Evolutionary conservation across 2,888 invertebrate genomes (phyloP).

Genomic region (Diarsia rubi): DNA sequence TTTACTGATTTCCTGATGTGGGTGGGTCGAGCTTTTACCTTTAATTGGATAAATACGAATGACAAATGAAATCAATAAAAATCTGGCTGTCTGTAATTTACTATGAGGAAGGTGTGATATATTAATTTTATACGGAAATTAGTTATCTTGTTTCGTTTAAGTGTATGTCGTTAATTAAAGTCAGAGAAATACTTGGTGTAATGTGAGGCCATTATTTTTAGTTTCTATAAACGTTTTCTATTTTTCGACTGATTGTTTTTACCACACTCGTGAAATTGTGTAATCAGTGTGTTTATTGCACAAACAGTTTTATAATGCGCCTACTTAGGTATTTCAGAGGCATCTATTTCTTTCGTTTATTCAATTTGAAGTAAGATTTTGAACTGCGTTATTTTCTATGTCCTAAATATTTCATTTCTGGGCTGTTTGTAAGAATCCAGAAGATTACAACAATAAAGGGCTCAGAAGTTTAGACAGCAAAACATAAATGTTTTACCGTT

Average conservation of each 20-base stretch:
- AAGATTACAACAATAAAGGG: not conserved
- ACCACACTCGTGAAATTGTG: not conserved
- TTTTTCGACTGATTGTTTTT: constrained; percentile 2
- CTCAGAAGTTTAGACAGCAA: no score
- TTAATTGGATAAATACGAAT: constrained; percentile 67
- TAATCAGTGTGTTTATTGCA: not conserved
- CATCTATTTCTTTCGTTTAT: not conserved
- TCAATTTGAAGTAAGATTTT: not conserved
- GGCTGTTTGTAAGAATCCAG: not conserved
- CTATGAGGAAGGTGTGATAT: constrained; percentile 51
- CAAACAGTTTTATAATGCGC: not conserved
- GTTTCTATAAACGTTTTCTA: not conserved
- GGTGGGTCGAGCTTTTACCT: constrained; percentile 55
- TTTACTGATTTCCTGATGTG: constrained; percentile 55
- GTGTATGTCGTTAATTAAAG: constrained; percentile 46
- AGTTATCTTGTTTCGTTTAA: constrained; percentile 54
- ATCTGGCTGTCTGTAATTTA: constrained; percentile 48
- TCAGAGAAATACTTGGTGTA: constrained; percentile 24
- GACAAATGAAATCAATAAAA: constrained; percentile 67
- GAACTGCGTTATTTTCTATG: not conserved
- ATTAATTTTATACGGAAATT: constrained; percentile 60
- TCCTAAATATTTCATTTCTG: not conserved
- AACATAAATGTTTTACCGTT: not conserved
- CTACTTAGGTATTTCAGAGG: not conserved
- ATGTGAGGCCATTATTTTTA: constrained; percentile 15